These are phyloP conservation scores for Ispidina picta DNA, from an alignment of 2,797 vertebrate genomes.

Conservation along the genomic window DNA sequence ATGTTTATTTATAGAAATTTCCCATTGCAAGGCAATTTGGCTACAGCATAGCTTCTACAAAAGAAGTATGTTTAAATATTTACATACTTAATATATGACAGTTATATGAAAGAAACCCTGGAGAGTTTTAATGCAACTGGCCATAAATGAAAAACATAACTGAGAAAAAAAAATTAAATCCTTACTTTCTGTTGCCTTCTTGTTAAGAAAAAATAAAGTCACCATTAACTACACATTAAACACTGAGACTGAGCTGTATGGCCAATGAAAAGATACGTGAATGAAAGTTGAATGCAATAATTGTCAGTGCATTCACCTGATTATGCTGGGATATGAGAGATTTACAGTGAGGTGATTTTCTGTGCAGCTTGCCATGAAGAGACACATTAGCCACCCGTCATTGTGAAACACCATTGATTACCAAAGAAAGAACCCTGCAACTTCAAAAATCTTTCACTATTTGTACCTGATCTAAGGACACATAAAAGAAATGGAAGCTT, in stretches of 20 bases:
- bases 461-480: neutral
- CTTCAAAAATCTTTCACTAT: neutral
- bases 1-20: conserved; percentile 10
- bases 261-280: neutral
- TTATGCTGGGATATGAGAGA: neutral
- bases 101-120: neutral
- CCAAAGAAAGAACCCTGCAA: neutral
- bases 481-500: neutral
- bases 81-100: neutral
- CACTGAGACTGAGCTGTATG: neutral
- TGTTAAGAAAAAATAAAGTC: neutral
- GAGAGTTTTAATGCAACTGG: neutral
- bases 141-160: neutral
- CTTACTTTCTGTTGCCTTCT: neutral
- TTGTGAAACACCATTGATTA: neutral
- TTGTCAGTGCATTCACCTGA: neutral
- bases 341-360: neutral
- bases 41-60: neutral
- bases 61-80: neutral
- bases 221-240: neutral
- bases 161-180: neutral
- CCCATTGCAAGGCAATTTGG: neutral
- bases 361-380: neutral
- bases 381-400: neutral
- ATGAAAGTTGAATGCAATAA: neutral